Conservation (phyloP, 1,140 invertebrate species). For the Onthophagus taurus region DNA sequence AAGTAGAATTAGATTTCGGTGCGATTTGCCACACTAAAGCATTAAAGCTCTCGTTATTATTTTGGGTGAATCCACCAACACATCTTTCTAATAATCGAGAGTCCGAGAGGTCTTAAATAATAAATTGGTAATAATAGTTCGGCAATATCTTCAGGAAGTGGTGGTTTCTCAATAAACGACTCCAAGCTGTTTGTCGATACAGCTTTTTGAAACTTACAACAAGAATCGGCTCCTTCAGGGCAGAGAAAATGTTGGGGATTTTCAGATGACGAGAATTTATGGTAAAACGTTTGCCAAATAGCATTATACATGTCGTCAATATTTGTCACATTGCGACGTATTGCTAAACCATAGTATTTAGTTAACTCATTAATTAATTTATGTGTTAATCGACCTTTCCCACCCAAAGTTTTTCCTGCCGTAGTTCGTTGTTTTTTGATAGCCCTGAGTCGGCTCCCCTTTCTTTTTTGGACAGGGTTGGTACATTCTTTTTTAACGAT, state of each 20-base stretch:
- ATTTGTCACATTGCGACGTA: constrained; percentile 20
- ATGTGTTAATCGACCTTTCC: constrained; percentile 5
- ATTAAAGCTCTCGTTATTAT: constrained; percentile 26
- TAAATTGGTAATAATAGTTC: background rate
- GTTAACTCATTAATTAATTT: constrained; percentile 7
- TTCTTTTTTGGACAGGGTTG: constrained; percentile 21
- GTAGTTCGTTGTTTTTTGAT: constrained; percentile 15
- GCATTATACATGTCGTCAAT: constrained; percentile 25
- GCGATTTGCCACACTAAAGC: constrained; percentile 18
- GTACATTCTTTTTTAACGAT: constrained; percentile 20
- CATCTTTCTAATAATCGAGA: constrained; percentile 4
- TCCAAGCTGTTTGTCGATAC: background rate
- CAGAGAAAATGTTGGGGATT: constrained; percentile 24
- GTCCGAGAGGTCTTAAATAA: background rate
- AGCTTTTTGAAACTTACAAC: background rate
- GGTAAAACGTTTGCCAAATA: constrained; percentile 25
- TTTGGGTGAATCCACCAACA: constrained; percentile 21
- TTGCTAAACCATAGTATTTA: constrained; percentile 25
- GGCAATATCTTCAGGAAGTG: background rate
- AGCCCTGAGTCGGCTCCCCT: constrained; percentile 19
- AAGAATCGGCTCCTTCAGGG: constrained; percentile 10
- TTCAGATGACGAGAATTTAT: no score
- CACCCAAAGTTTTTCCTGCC: constrained; percentile 19
- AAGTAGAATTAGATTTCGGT: background rate
- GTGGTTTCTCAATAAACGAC: background rate